Conservation (phyloP, 2,113 vertebrate genomes). For the Mustelus asterias region DNA sequence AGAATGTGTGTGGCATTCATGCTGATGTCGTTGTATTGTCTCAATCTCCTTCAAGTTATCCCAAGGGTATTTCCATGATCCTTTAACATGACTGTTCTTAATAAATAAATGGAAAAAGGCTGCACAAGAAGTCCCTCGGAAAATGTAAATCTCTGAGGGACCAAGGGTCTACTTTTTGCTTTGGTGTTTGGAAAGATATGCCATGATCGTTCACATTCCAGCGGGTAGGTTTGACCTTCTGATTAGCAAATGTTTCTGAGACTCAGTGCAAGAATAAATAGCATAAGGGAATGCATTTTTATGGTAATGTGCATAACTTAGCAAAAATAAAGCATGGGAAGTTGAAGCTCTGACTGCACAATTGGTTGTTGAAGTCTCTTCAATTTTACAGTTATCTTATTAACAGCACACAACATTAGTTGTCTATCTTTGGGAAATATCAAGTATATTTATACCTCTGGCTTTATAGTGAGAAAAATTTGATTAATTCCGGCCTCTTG, state of each 20-base stretch:
- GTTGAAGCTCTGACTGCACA: background rate
- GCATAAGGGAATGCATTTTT: background rate
- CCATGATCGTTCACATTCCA: background rate
- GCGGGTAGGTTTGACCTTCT: background rate
- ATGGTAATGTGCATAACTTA: background rate
- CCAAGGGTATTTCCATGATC: background rate
- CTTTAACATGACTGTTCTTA: background rate
- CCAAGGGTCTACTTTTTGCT: background rate
- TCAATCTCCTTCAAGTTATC: background rate
- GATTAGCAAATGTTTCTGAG: background rate
- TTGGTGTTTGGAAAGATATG: background rate
- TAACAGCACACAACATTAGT: background rate
- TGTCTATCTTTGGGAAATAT: background rate
- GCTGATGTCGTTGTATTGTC: background rate
- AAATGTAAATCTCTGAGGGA: background rate
- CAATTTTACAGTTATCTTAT: background rate
- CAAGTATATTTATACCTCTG: background rate
- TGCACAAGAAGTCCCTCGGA: background rate
- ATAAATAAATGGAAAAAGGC: background rate
- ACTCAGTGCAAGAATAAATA: background rate
- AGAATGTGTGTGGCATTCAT: constrained; percentile 17
- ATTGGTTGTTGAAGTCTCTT: background rate
- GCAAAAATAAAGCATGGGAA: constrained; percentile 20
- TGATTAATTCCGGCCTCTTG: background rate
- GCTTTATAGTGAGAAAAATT: background rate